Evolutionary conservation across 2,113 vertebrate genomes (phyloP).

Genomic region (Thunnus maccoyii): DNA sequence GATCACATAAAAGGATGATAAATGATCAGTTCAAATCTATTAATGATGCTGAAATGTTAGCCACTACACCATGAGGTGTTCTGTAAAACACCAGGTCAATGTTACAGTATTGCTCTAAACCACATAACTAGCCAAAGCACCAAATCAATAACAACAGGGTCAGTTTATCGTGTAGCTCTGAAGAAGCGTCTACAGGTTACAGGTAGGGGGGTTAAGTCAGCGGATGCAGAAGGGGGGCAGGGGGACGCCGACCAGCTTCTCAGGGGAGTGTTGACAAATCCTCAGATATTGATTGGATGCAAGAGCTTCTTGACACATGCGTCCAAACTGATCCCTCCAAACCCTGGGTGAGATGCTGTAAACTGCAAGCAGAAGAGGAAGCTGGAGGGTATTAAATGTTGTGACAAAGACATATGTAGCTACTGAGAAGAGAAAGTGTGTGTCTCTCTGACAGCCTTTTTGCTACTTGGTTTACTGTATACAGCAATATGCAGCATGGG

Average conservation of each 20-base stretch:
- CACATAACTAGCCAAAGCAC: constrained; percentile 37
- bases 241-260: constrained; percentile 24
- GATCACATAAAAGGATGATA: not conserved
- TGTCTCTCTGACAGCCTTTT: constrained; percentile 57
- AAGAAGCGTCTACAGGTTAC: constrained; percentile 24
- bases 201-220: constrained; percentile 53
- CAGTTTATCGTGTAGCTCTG: constrained; percentile 32
- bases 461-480: constrained; percentile 53
- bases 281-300: constrained; percentile 72
- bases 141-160: constrained; percentile 50
- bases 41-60: constrained; percentile 6
- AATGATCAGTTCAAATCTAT: constrained; percentile 1
- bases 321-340: constrained; percentile 65
- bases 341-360: constrained; percentile 35
- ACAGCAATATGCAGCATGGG: constrained; percentile 52
- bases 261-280: constrained; percentile 73
- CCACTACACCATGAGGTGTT: not conserved
- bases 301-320: constrained; percentile 66
- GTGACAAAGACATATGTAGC: constrained; percentile 71
- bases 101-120: constrained; percentile 37
- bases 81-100: not conserved
- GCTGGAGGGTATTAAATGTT: constrained; percentile 51
- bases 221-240: constrained; percentile 35
- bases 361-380: constrained; percentile 41
- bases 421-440: constrained; percentile 39